These are phyloP conservation scores for Nanorana parkeri DNA, from an alignment of 2,113 vertebrate genomes.

Conservation along the genomic window DNA sequence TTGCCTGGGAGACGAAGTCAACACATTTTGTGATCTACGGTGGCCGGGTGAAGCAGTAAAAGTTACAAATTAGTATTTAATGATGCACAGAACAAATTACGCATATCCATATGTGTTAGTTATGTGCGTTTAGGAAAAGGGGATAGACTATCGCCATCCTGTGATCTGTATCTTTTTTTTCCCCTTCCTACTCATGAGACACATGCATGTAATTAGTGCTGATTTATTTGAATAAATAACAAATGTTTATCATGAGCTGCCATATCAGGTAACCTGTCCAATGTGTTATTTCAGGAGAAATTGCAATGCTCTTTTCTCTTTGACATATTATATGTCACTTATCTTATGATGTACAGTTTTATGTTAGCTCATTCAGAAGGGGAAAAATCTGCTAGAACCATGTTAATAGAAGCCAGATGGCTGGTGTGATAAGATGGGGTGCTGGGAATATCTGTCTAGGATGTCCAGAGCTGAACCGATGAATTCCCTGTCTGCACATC, in stretches of 20 bases:
- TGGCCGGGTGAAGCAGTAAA: background rate
- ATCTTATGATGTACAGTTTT: slow-evolving; percentile 37
- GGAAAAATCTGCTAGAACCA: slow-evolving; percentile 37
- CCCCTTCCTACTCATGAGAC: background rate
- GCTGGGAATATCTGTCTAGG: slow-evolving; percentile 52
- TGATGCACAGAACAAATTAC: slow-evolving; percentile 15
- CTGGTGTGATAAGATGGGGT: slow-evolving; percentile 53
- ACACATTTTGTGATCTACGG: background rate
- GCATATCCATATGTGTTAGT: background rate
- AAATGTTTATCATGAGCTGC: slow-evolving; percentile 25
- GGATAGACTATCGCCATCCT: background rate
- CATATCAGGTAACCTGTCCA: slow-evolving; percentile 39
- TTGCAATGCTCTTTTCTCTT: slow-evolving; percentile 23
- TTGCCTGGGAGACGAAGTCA: background rate
- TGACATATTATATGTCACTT: slow-evolving; percentile 47
- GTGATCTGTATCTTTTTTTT: slow-evolving; percentile 12
- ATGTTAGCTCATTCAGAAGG: slow-evolving; percentile 42
- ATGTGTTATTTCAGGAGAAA: slow-evolving; percentile 37
- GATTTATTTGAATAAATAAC: slow-evolving; percentile 32
- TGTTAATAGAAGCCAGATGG: slow-evolving; percentile 52
- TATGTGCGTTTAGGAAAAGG: background rate
- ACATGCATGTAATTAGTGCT: slow-evolving; percentile 29
- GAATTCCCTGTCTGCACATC: slow-evolving; percentile 41
- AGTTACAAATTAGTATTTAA: slow-evolving; percentile 35
- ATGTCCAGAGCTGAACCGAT: slow-evolving; percentile 31